phyloP scores from a whole-genome alignment of 2,888 invertebrate species.

The Crepidodera aurea region DNA sequence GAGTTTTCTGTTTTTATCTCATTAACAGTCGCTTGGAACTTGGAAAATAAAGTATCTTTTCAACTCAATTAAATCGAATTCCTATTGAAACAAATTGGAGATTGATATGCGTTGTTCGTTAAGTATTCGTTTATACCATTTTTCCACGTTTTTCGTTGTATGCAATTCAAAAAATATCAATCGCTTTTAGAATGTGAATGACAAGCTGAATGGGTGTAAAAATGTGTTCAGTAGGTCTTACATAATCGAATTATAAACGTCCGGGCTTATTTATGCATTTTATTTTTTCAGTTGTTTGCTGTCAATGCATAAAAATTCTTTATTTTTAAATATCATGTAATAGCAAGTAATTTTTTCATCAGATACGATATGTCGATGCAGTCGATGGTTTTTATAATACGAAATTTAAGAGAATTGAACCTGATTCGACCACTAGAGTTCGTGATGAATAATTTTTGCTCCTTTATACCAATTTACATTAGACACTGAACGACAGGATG shows the following conservation, averaged over 20 bases:
- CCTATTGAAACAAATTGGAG: not conserved
- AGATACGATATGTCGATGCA: no score
- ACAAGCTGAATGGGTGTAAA: constrained; percentile 39
- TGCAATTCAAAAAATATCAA: constrained; percentile 31
- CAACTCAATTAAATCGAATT: not conserved
- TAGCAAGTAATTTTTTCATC: no score
- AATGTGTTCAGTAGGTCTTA: constrained; percentile 39
- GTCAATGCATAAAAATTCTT: not conserved
- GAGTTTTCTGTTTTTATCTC: constrained; percentile 14
- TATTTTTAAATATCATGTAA: no score
- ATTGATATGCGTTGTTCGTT: constrained; percentile 7
- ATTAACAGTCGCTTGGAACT: constrained; percentile 8
- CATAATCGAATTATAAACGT: constrained; percentile 32
- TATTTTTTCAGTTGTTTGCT: not conserved
- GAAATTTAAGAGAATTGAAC: no score
- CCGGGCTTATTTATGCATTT: not conserved
- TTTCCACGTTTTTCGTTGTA: constrained; percentile 9
- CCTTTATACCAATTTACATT: constrained; percentile 35
- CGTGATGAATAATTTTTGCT: constrained; percentile 20
- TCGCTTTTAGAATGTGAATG: constrained; percentile 36
- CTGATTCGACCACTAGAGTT: no score
- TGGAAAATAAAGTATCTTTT: constrained; percentile 19
- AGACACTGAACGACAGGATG: constrained; percentile 39
- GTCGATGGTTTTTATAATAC: no score
- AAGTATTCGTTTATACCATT: not conserved